phyloP scores from a whole-genome alignment of 1,140 invertebrate genomes.

The Heliconius congener region DNA sequence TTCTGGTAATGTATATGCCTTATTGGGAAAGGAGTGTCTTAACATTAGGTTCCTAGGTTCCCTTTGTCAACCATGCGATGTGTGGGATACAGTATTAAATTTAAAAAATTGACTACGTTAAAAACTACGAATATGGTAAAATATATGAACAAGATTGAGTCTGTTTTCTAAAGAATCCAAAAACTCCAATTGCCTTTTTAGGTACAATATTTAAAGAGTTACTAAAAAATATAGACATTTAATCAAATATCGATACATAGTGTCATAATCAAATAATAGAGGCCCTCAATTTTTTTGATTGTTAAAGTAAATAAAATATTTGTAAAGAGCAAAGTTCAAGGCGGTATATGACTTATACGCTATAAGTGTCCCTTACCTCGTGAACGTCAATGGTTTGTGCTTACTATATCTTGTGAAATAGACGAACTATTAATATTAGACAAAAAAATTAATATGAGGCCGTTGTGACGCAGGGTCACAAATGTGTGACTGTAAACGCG shows the following conservation, averaged over 20 bases:
- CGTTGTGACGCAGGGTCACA: too few species aligned
- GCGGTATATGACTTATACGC: constrained; percentile 19
- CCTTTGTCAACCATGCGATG: too few species aligned
- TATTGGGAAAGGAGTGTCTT: too few species aligned
- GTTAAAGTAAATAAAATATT: constrained; percentile 28
- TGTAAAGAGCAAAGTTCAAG: constrained; percentile 38
- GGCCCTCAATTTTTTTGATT: constrained; percentile 27
- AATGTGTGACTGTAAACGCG: too few species aligned
- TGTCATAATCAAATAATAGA: background rate
- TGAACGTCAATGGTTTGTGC: too few species aligned
- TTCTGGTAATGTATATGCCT: too few species aligned
- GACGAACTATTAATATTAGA: too few species aligned
- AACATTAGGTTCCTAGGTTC: too few species aligned
- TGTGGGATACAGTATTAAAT: background rate
- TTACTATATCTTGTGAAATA: too few species aligned
- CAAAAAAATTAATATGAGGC: too few species aligned
- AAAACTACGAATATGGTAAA: background rate
- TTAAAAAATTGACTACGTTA: background rate
- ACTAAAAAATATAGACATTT: background rate
- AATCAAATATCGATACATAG: background rate
- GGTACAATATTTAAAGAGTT: background rate
- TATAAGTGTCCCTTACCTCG: constrained; percentile 26
- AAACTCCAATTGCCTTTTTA: background rate
- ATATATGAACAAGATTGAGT: too few species aligned
- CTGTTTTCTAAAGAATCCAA: background rate